A percentile compares a stretch with the other conserved stretches of the same genome.
These are phyloP conservation scores for Salvator merianae DNA, from an alignment of 2,113 vertebrate species.

Conservation along the genomic window DNA sequence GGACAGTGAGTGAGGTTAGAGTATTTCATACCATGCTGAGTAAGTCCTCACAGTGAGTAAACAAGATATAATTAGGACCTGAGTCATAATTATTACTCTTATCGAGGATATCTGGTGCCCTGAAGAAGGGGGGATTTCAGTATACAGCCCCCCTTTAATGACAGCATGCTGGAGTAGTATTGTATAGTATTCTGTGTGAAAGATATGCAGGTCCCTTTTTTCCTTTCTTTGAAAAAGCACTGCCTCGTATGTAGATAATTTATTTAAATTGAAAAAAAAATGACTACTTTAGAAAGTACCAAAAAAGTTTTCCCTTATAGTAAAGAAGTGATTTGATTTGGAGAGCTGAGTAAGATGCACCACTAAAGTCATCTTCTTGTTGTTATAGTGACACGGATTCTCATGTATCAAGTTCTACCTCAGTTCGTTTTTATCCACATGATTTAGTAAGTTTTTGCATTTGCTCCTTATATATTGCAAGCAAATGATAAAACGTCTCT, in stretches of 20 bases:
- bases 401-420: conserved; percentile 99
- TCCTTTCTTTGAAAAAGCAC: not conserved
- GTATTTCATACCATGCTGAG: too few species aligned
- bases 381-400: conserved; percentile 96
- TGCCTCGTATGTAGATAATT: not conserved
- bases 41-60: not conserved
- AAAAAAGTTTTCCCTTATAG: not conserved
- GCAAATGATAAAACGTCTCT: conserved; percentile 17
- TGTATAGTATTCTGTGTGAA: not conserved
- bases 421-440: conserved; percentile 99
- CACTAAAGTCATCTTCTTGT: conserved; percentile 70
- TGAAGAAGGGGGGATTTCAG: not conserved
- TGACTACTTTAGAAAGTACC: not conserved
- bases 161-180: too few species aligned
- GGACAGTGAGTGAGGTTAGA: too few species aligned
- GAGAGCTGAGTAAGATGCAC: conserved; percentile 32
- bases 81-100: too few species aligned
- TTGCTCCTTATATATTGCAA: conserved; percentile 55
- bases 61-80: too few species aligned
- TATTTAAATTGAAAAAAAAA: not conserved
- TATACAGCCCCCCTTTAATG: not conserved
- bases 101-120: not conserved
- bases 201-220: not conserved
- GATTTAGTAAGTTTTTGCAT: conserved; percentile 90
- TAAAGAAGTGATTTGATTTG: not conserved